These are phyloP conservation scores for Lepus timidus DNA, from an alignment of 2,113 vertebrate genomes.

Conservation along the genomic window DNA sequence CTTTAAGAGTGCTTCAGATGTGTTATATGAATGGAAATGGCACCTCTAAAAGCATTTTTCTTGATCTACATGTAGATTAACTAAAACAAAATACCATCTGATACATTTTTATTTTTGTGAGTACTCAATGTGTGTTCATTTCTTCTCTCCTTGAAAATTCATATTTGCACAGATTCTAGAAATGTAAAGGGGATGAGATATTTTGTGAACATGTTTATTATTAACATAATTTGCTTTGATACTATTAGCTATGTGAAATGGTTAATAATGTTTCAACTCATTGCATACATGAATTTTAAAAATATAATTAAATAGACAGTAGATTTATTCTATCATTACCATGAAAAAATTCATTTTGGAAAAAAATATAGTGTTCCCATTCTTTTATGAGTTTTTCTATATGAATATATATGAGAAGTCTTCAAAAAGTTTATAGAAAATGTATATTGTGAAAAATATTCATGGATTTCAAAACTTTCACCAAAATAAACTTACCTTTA, in stretches of 20 bases:
- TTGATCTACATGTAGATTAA: background rate
- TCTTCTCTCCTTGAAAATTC: background rate
- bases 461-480: no score
- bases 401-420: background rate
- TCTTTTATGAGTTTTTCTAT: background rate
- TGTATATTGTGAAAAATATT: no score
- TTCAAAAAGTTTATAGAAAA: no score
- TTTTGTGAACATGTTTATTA: background rate
- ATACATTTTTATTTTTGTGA: background rate
- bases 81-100: background rate
- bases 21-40: background rate
- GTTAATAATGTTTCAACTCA: background rate
- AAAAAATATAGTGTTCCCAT: background rate
- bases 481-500: no score
- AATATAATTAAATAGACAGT: background rate
- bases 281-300: constrained; percentile 20
- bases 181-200: background rate
- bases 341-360: background rate
- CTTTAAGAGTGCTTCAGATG: background rate
- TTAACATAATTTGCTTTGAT: background rate
- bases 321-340: background rate
- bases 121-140: background rate
- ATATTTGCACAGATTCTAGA: background rate
- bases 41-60: background rate
- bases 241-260: background rate